Evolutionary conservation across 2,113 vertebrate species (phyloP).

Genomic region (Pleuronectes platessa): DNA sequence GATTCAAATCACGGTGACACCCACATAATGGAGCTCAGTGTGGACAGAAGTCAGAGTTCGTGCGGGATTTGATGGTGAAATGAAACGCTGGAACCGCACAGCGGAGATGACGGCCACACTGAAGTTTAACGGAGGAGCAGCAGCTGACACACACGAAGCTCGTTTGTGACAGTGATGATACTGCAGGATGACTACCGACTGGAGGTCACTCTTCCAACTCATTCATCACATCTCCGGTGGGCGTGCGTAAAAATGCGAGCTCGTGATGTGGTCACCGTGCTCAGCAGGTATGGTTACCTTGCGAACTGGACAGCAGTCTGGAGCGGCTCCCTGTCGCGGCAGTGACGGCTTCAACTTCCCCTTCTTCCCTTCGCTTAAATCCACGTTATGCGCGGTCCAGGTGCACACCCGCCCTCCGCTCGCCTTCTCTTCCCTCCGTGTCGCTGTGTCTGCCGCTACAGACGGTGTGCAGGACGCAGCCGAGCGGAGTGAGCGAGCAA

Average conservation of each 20-base stretch:
- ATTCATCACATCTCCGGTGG: background rate
- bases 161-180: background rate
- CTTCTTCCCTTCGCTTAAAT: constrained; percentile 16
- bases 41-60: no score
- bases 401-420: background rate
- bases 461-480: constrained; percentile 30
- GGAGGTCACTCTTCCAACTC: background rate
- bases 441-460: constrained; percentile 4
- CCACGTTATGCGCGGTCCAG: constrained; percentile 23
- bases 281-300: constrained; percentile 40
- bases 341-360: constrained; percentile 2
- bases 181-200: constrained; percentile 12
- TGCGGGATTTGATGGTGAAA: no score
- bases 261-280: constrained; percentile 16
- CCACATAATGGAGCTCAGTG: no score
- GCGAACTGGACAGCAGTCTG: constrained; percentile 18
- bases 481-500: constrained; percentile 34
- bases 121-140: constrained; percentile 34
- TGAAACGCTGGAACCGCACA: background rate
- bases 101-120: constrained; percentile 2
- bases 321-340: constrained; percentile 33
- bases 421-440: background rate
- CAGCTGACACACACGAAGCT: background rate
- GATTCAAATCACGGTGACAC: background rate
- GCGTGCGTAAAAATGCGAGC: constrained; percentile 6